Evolutionary conservation across 2,113 vertebrate species (phyloP).

Genomic region (Brachyhypopomus occidentalis): DNA sequence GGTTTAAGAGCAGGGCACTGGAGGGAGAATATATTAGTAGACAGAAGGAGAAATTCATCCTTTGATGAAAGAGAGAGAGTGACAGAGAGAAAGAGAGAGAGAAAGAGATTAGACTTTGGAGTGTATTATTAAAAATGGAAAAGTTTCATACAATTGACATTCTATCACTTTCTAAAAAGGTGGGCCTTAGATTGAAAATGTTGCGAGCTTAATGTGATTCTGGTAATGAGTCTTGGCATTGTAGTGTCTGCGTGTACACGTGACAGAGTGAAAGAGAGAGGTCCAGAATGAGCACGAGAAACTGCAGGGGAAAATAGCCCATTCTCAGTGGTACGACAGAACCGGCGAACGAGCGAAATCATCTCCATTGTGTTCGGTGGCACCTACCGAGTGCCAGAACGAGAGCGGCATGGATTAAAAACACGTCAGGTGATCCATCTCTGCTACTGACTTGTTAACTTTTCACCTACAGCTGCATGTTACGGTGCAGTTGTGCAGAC

Average conservation of each 20-base stretch:
- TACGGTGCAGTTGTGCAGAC: not conserved
- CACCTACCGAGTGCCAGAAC: not conserved
- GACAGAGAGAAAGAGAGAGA: not conserved
- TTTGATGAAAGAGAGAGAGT: not conserved
- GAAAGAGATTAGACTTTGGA: not conserved
- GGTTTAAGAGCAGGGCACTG: conserved; percentile 11
- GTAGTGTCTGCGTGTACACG: no score
- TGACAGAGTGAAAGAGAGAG: not conserved
- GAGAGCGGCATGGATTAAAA: conserved; percentile 10
- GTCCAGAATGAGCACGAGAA: not conserved
- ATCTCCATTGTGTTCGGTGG: not conserved
- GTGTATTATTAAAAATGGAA: no score
- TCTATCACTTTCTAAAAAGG: no score
- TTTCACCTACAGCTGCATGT: not conserved
- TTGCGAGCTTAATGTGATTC: no score
- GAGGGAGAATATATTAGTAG: not conserved
- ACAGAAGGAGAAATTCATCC: not conserved
- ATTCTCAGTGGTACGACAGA: not conserved
- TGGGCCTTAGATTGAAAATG: no score
- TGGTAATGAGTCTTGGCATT: no score
- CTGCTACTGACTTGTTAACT: not conserved
- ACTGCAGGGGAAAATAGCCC: not conserved
- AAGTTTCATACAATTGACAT: no score
- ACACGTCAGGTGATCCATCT: not conserved
- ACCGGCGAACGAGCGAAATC: not conserved